Evolutionary conservation across 1,140 invertebrate genomes (phyloP).

Genomic region (Musca vetustissima): DNA sequence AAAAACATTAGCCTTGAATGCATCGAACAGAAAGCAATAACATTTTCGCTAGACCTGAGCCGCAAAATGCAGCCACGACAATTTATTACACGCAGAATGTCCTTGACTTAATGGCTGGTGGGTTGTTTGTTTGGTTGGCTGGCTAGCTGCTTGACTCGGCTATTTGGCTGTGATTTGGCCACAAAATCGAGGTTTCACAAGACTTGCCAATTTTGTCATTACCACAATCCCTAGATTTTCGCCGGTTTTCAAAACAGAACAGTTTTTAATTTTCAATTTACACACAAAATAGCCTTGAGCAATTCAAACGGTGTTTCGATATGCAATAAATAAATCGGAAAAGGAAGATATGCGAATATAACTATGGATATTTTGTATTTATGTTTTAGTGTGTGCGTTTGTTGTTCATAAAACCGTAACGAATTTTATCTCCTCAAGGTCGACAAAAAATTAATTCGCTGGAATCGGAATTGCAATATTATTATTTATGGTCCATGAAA

Average conservation of each 20-base stretch:
- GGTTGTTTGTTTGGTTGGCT: too few species aligned
- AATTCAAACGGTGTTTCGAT: too few species aligned
- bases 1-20: conserved; percentile 14
- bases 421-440: too few species aligned
- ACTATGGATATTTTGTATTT: too few species aligned
- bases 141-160: too few species aligned
- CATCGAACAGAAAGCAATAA: background rate
- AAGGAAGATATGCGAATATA: too few species aligned
- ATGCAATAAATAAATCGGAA: too few species aligned
- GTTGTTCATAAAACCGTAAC: too few species aligned
- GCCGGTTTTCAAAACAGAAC: background rate
- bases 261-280: conserved; percentile 15
- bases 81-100: conserved; percentile 19
- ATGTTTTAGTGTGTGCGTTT: too few species aligned
- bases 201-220: conserved; percentile 17
- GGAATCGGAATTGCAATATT: too few species aligned
- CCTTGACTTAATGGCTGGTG: conserved; percentile 13
- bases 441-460: too few species aligned
- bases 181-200: conserved; percentile 18
- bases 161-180: conserved; percentile 11
- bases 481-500: too few species aligned
- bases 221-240: conserved; percentile 1
- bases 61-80: background rate
- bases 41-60: background rate
- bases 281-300: conserved; percentile 9